These are phyloP conservation scores for Corythornis vintsioides DNA, from an alignment of 2,113 vertebrate species.

Conservation along the genomic window DNA sequence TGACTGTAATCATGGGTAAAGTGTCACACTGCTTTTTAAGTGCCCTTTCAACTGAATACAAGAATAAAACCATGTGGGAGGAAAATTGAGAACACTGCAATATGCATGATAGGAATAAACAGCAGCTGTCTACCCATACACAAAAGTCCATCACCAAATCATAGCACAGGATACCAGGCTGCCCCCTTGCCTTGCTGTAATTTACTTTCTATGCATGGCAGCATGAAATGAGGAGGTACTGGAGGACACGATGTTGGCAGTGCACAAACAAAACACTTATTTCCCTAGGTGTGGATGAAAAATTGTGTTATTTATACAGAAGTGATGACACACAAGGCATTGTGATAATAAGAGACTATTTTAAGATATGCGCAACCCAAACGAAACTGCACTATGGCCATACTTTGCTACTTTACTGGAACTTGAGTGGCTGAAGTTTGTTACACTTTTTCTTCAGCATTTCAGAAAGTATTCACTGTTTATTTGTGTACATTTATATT, in stretches of 20 bases:
- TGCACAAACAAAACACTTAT: background rate
- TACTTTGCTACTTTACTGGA: background rate
- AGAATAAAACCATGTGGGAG: constrained; percentile 44
- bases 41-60: constrained; percentile 34
- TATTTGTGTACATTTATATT: background rate
- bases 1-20: background rate
- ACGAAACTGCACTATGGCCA: background rate
- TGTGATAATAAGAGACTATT: background rate
- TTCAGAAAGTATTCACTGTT: background rate
- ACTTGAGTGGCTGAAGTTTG: background rate
- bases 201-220: fast-evolving
- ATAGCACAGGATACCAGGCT: background rate
- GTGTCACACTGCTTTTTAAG: constrained; percentile 5
- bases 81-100: constrained; percentile 38
- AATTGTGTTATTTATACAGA: background rate
- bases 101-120: constrained; percentile 30
- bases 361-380: background rate
- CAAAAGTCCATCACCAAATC: background rate
- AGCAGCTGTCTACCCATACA: constrained; percentile 37
- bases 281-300: background rate
- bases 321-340: background rate
- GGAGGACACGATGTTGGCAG: background rate
- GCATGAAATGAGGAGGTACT: background rate
- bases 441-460: background rate
- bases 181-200: background rate